Percentiles rank a stretch among this genome's conserved stretches.
These are phyloP conservation scores for Vollenhovia emeryi DNA, from an alignment of 1,140 invertebrate genomes.

Conservation along the genomic window DNA sequence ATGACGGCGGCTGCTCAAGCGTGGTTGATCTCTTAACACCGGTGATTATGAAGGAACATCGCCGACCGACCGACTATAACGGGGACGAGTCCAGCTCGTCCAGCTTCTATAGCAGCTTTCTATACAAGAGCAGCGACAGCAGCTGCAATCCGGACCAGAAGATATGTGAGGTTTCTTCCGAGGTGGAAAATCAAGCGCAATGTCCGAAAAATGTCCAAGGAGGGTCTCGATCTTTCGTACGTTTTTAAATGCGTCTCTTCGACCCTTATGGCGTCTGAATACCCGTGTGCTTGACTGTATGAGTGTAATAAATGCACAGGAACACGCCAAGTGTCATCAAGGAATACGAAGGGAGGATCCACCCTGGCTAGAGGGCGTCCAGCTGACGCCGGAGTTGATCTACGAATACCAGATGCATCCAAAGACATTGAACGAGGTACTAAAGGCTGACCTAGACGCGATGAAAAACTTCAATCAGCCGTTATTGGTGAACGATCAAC, in stretches of 20 bases:
- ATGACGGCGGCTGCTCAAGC: slow-evolving; percentile 73
- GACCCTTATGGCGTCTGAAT: neutral
- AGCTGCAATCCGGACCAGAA: slow-evolving; percentile 77
- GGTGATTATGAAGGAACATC: slow-evolving; percentile 53
- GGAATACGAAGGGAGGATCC: slow-evolving; percentile 83
- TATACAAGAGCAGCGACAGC: slow-evolving; percentile 79
- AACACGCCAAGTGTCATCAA: slow-evolving; percentile 61
- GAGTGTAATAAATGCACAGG: slow-evolving; percentile 15
- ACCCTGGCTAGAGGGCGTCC: slow-evolving; percentile 88
- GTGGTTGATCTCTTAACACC: slow-evolving; percentile 62
- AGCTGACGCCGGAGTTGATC: slow-evolving; percentile 88
- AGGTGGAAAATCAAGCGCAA: slow-evolving; percentile 38
- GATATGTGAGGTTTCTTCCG: slow-evolving; percentile 12
- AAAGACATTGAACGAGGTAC: slow-evolving; percentile 88
- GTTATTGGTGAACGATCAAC: slow-evolving; percentile 89
- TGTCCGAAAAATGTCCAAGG: neutral
- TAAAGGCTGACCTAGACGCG: slow-evolving; percentile 87
- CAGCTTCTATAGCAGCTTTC: slow-evolving; percentile 83
- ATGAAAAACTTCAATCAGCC: slow-evolving; percentile 88
- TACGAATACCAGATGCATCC: slow-evolving; percentile 89
- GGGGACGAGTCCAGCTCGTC: slow-evolving; percentile 82
- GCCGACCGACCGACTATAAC: slow-evolving; percentile 69
- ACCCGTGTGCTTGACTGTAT: neutral
- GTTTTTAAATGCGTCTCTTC: neutral
- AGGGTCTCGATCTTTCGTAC: neutral